A percentile compares a stretch with the other conserved stretches of the same genome.
phyloP scores from a whole-genome alignment of 1,140 invertebrate genomes.

The Drosophila ogumai region DNA sequence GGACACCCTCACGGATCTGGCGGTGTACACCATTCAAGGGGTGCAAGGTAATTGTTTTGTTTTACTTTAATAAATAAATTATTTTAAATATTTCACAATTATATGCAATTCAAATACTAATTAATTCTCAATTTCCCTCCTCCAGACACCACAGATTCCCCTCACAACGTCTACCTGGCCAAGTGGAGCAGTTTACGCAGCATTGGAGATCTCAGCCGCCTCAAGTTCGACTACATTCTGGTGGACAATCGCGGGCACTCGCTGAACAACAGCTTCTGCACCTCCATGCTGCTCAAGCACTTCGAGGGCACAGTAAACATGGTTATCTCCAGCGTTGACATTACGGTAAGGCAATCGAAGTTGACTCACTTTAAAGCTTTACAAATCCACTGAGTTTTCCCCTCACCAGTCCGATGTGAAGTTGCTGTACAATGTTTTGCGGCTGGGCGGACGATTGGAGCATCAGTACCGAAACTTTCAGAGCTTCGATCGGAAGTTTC shows the following conservation, averaged over 20 bases:
- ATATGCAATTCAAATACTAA: not conserved
- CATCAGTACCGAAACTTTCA: slow-evolving; percentile 61
- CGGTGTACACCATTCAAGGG: slow-evolving; percentile 61
- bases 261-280: slow-evolving; percentile 77
- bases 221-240: slow-evolving; percentile 76
- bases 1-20: slow-evolving; percentile 60
- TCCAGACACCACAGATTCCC: slow-evolving; percentile 63
- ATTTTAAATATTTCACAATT: not conserved
- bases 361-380: not conserved
- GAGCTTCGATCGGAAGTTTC: slow-evolving; percentile 69
- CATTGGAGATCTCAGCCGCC: slow-evolving; percentile 74
- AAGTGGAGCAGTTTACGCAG: slow-evolving; percentile 73
- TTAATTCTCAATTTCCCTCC: not conserved
- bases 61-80: too few relatives aligned
- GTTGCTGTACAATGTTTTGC: slow-evolving; percentile 70
- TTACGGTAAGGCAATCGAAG: slow-evolving; percentile 59
- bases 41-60: slow-evolving; percentile 39
- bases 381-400: not conserved
- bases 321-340: slow-evolving; percentile 79
- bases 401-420: slow-evolving; percentile 69
- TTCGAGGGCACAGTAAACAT: slow-evolving; percentile 75
- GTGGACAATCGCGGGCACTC: slow-evolving; percentile 76
- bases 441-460: slow-evolving; percentile 73
- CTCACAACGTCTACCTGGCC: slow-evolving; percentile 70
- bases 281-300: slow-evolving; percentile 75